Evolutionary conservation across 1,140 invertebrate genomes (phyloP), one percentile per base, ranked within the genome.

Genomic region (Drosophila carrolli): DNA sequence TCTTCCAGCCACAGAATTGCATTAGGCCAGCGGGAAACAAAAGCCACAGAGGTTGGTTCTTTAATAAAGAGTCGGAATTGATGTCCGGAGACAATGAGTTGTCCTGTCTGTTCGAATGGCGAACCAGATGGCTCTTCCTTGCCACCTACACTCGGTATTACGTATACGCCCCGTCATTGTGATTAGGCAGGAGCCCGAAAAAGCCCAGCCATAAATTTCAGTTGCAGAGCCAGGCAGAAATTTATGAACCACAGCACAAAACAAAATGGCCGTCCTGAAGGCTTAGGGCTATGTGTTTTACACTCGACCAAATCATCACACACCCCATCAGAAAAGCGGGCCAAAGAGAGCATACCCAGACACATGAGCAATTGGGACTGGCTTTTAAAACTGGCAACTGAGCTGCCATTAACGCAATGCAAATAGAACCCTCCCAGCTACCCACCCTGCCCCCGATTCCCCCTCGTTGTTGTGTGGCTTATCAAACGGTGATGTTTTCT

Each of bases 341-440:
- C 5, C 9, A 1, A 11, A 16, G 13, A 6, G 54, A n/a, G 27
- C 23, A 32, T 54, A 19, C 16, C 44, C 56, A 54, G 46, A 53
- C 57, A 71, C 57, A 75, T 75, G 78, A 72, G 71, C 75, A 59
- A 53, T 75, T 56, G 57, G 55, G 71, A 60, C 76, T 75, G 77
- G 63, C 71, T 80, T 80, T 81, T 75, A 76, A 60, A 65, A 73
- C 70, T 61, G 61, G 56, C 78, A 76, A 73, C 59, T 63, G 68
- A 70, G 79, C 68, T 84, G 71, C 60, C 76, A 84, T 83, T 80
- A 83, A 79, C 65, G 72, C 72, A 84, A 80, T 83, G 80, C 80
- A 83, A 83, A 83, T 83, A 84, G 54, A 80, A 47, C 56, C 60
- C 53, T 35, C 38, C 47, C 43, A 67, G 7, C 32, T 13, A 14